Evolutionary conservation across 2,888 invertebrate species (phyloP), one percentile per base, ranked within the genome.

Genomic region (Limnephilus auricula): DNA sequence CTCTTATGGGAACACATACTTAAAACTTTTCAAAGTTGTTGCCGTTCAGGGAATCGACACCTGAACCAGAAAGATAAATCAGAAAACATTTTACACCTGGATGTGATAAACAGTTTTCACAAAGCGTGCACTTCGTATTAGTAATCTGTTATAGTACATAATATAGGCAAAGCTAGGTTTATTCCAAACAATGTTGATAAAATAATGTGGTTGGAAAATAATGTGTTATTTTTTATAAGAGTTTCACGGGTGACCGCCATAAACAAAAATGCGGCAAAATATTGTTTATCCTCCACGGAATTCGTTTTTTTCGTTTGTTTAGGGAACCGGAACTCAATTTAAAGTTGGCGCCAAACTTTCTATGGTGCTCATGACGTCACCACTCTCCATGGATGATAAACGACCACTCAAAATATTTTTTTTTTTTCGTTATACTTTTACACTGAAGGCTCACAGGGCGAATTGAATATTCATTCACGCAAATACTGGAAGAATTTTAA

Each of bases 341-440:
- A 82, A 82, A 82, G 82, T 82, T 82, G 34, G 82, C 82, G 82
- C 82, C 34, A 34, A 82, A 82, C 25, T 82, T 82, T 82, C 34
- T 32, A 82, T 34, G 37, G 37, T 25, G 82, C 82, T 82, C 82
- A 34, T 82, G 82, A 82, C 34, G 82, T 82, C 82, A 82, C 82
- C 34, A 34, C 82, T 82, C 34, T 32, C 82, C 82, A 37, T 82
- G 25, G 37, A 82, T 82, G 82, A 82, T 82, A 34, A 37, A 82
- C 82, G 82, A 82, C 31, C 82, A 9, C 34, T 82, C 82, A 34
- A 82, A 82, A 82, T 82, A 37, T 82, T 15, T 34, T 82, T 25
- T 82, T 82, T 82, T 37, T 34, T 82, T 82, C 32, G 37, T 25
- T 25, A 82, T 32, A 25, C 82, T 82, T 82, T 34, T 65, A 32